A percentile compares a stretch with the other conserved stretches of the same genome.
These are phyloP conservation scores for Aporophyla nigra DNA, from an alignment of 2,888 invertebrate genomes.

Conservation along the genomic window DNA sequence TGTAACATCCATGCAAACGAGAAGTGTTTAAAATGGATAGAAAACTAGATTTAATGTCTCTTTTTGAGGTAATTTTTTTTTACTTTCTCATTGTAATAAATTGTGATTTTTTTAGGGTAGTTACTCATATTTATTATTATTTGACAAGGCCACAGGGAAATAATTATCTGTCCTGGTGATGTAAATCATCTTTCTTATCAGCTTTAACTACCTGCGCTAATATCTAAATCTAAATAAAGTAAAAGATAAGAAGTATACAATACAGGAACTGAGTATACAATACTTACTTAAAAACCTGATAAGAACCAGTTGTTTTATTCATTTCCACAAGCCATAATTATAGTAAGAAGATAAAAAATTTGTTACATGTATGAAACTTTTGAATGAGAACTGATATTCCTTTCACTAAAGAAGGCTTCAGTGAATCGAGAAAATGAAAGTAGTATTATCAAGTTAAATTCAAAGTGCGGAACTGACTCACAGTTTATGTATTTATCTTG, in stretches of 20 bases:
- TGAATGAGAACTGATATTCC: slow-evolving; percentile 62
- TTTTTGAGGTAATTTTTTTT: slow-evolving; percentile 85
- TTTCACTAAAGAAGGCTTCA: slow-evolving; percentile 71
- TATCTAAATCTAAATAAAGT: slow-evolving; percentile 45
- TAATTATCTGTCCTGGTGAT: slow-evolving; percentile 7
- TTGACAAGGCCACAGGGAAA: slow-evolving; percentile 13
- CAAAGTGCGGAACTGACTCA: slow-evolving; percentile 57
- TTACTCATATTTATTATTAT: slow-evolving; percentile 31
- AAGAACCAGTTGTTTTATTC: slow-evolving; percentile 38
- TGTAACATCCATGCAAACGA: slow-evolving; percentile 77
- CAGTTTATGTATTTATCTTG: slow-evolving; percentile 31
- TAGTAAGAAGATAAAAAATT: slow-evolving; percentile 21
- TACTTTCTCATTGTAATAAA: background rate
- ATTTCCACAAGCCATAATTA: background rate
- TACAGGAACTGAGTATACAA: slow-evolving; percentile 38
- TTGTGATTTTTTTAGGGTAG: slow-evolving; percentile 40
- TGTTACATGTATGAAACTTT: slow-evolving; percentile 21
- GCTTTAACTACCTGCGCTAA: slow-evolving; percentile 33
- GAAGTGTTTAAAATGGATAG: slow-evolving; percentile 85
- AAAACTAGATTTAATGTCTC: slow-evolving; percentile 88
- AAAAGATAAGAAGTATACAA: slow-evolving; percentile 39
- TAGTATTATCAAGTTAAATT: slow-evolving; percentile 69
- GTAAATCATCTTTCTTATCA: slow-evolving; percentile 35
- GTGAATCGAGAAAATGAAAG: slow-evolving; percentile 80
- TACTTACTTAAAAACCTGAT: slow-evolving; percentile 48